Evolutionary conservation across 2,113 vertebrate species (phyloP), one percentile per base, ranked within the genome.

Genomic region (Atractosteus spatula): DNA sequence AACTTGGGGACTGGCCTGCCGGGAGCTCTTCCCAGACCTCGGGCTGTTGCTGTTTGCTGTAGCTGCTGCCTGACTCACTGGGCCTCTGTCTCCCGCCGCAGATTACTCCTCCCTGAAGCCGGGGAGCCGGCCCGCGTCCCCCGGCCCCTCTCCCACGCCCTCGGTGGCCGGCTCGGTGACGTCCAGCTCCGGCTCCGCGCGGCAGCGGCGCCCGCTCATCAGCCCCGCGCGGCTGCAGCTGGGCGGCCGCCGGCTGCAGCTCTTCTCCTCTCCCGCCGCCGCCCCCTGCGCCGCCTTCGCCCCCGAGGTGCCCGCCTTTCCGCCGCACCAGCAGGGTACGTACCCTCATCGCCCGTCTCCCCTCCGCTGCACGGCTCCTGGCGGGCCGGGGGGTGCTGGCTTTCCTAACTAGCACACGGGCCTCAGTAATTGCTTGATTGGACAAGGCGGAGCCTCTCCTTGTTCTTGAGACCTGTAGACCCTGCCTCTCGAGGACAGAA

Each of bases 151-250:
- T 10, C 96, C 96, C 0, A 86, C 95, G 0, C 95, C 97, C 0
- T 98, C 97, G 0, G 82, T 98, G 3, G 92, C 95, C 0, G 92
- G 93, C 8, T 99, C 97, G 0, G 88, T 94, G 17, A 88, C 92
- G 0, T 99, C 97, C 79, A 98, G 94, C 76, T 92, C 91, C 0
- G 84, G 95, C 3, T 98, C 96, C 0, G 85, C 93, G 82, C 86
- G 91, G 3, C 89, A 91, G 13, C 92, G 95, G 2, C 93, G 97
- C 0, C 97, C 97, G 0, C 94, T 99, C 79, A 99, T 99, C 90
- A 98, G 97, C 82, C 97, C 97, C 0, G 97, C 97, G 0, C 92
- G 96, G 14, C 93, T 99, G 75, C 95, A 98, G 87, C 91, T 99
- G 55, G 79, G 91, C 41, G 94, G 95, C 0, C 94, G 90, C 79